Evolutionary conservation across 2,113 vertebrate species (phyloP).

Genomic region (Sylvia atricapilla): DNA sequence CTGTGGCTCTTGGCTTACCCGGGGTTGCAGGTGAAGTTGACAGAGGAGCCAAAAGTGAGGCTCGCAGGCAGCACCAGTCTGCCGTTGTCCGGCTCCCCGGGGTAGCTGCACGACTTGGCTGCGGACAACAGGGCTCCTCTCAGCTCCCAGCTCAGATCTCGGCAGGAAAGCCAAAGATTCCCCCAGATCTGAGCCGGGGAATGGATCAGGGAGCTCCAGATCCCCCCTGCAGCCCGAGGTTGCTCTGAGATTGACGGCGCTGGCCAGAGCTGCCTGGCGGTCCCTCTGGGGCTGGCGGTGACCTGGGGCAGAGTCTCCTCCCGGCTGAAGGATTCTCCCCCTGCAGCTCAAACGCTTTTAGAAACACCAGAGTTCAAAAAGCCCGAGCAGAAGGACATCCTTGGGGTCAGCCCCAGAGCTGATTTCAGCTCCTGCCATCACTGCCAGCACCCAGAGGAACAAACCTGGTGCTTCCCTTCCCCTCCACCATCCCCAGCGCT

Average conservation of each 20-base stretch:
- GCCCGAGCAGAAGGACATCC: not conserved
- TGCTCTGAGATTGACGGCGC: fast-evolving
- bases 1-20: slow-evolving; percentile 2
- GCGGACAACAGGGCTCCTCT: not conserved
- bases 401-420: not conserved
- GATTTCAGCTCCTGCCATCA: not conserved
- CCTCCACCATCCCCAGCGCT: not conserved
- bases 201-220: not conserved
- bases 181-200: not conserved
- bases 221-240: not conserved
- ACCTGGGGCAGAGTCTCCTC: fast-evolving
- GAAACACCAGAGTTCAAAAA: not conserved
- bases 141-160: not conserved
- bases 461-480: fast-evolving
- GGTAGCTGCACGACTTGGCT: not conserved
- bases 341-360: not conserved
- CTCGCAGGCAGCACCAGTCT: fast-evolving
- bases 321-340: not conserved
- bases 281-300: not conserved
- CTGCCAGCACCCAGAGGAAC: not conserved
- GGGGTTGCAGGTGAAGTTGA: not conserved
- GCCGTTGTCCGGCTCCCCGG: not conserved
- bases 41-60: not conserved
- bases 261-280: fast-evolving
- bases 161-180: not conserved